Conservation (phyloP, 2,113 vertebrate genomes). For the Onychorhynchus coronatus region DNA sequence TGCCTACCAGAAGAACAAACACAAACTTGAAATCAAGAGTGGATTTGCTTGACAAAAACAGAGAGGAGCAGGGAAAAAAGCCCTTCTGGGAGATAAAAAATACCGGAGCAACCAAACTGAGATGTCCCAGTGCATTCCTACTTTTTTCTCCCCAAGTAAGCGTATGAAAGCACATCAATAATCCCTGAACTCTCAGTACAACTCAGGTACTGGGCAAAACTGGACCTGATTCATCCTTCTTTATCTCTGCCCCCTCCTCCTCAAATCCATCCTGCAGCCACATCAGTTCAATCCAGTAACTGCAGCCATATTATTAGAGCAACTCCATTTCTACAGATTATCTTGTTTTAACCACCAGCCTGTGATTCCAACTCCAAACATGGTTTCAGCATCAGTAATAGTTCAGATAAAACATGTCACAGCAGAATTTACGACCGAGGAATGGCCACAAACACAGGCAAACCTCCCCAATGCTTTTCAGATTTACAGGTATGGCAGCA, state of each 20-base stretch:
- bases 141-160: background rate
- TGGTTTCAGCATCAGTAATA: background rate
- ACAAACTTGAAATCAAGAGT: background rate
- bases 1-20: background rate
- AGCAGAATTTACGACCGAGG: background rate
- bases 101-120: background rate
- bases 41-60: background rate
- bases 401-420: background rate
- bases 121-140: background rate
- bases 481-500: background rate
- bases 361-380: background rate
- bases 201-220: background rate
- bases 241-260: background rate
- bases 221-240: background rate
- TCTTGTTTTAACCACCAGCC: background rate
- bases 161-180: background rate
- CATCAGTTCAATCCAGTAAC: background rate
- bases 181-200: background rate
- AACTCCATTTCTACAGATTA: background rate
- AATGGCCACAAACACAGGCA: background rate
- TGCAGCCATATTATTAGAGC: background rate
- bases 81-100: background rate
- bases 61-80: rapidly evolving
- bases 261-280: background rate
- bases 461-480: background rate